phyloP scores from a whole-genome alignment of 2,113 vertebrate species.

The Platichthys flesus region DNA sequence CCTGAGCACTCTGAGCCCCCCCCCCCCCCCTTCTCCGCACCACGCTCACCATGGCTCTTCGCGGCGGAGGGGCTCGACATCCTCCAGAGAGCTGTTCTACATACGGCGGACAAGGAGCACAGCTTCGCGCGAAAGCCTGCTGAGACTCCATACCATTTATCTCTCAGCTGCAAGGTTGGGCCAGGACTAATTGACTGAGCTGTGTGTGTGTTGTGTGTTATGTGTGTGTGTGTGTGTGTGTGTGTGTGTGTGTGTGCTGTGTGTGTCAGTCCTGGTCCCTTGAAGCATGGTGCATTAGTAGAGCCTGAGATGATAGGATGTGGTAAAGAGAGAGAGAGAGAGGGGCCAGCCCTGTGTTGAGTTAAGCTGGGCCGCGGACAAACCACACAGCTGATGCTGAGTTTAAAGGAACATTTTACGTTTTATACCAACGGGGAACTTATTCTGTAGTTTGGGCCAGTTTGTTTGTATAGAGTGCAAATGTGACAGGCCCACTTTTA shows the following conservation, averaged over 20 bases:
- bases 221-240: slow-evolving; percentile 33
- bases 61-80: slow-evolving; percentile 54
- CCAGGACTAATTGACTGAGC: slow-evolving; percentile 77
- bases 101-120: slow-evolving; percentile 73
- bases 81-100: slow-evolving; percentile 78
- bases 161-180: slow-evolving; percentile 77
- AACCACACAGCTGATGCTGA: slow-evolving; percentile 26
- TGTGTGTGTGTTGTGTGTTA: slow-evolving; percentile 24
- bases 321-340: slow-evolving; percentile 41
- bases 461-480: neutral
- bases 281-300: slow-evolving; percentile 67
- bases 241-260: slow-evolving; percentile 42
- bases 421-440: neutral
- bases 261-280: slow-evolving; percentile 59
- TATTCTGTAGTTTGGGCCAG: neutral
- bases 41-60: slow-evolving; percentile 43
- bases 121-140: slow-evolving; percentile 69
- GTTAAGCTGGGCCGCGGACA: slow-evolving; percentile 39
- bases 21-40: slow-evolving; percentile 32
- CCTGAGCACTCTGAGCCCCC: slow-evolving; percentile 48
- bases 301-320: slow-evolving; percentile 70
- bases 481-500: too few species aligned
- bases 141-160: slow-evolving; percentile 79
- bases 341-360: slow-evolving; percentile 44
- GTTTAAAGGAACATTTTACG: slow-evolving; percentile 15